Conservation (phyloP, 2,888 invertebrate species). For the Drosophila picticornis region DNA sequence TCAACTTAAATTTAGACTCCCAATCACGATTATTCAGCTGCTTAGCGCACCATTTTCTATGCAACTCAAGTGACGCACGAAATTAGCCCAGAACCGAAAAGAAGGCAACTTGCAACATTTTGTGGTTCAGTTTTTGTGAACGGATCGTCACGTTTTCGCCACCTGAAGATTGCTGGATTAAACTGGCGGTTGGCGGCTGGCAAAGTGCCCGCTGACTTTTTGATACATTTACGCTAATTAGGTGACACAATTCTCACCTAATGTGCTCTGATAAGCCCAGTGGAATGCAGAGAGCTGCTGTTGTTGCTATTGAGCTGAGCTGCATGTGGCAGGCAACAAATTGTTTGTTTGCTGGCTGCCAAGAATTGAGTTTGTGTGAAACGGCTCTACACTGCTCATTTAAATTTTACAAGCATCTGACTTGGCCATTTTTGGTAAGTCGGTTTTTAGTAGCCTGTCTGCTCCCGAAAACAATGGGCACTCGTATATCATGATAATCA, state of each 20-base stretch:
- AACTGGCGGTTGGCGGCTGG: constrained; percentile 33
- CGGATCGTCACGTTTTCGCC: constrained; percentile 64
- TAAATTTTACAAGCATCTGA: constrained; percentile 67
- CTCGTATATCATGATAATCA: constrained; percentile 83
- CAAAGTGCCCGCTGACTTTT: constrained; percentile 52
- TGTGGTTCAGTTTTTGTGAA: constrained; percentile 49
- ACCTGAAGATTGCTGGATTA: constrained; percentile 70
- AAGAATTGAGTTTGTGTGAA: constrained; percentile 38
- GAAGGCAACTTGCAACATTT: constrained; percentile 49
- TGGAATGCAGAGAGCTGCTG: constrained; percentile 43
- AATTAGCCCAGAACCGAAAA: constrained; percentile 66
- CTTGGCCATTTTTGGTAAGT: constrained; percentile 74
- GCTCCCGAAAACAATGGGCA: constrained; percentile 77
- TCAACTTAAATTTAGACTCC: constrained; percentile 39
- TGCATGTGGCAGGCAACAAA: constrained; percentile 50
- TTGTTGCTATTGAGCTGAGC: constrained; percentile 18
- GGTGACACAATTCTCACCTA: constrained; percentile 85
- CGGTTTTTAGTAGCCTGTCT: constrained; percentile 58
- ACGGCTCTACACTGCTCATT: constrained; percentile 66
- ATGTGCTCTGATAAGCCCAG: constrained; percentile 75
- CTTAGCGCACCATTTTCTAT: constrained; percentile 26
- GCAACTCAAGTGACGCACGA: constrained; percentile 60
- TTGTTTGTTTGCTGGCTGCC: constrained; percentile 57
- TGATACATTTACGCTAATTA: constrained; percentile 84
- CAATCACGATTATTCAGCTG: constrained; percentile 34